A percentile compares a stretch with the other conserved stretches of the same genome.
phyloP scores from a whole-genome alignment of 1,140 invertebrate genomes.

The Oppia nitens region DNA sequence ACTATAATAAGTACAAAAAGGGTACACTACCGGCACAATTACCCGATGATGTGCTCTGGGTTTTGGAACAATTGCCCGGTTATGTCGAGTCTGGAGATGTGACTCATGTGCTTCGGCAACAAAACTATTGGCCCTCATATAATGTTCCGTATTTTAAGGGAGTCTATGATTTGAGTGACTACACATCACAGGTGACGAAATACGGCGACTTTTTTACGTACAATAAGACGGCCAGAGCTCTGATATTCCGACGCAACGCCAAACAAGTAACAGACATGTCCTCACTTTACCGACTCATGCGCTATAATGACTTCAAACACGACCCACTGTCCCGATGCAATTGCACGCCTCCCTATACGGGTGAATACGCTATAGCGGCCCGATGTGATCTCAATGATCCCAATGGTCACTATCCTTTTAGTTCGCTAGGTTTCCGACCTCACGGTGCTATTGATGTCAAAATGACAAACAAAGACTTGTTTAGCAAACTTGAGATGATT shows the following conservation, averaged over 20 bases:
- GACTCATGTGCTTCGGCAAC: conserved; percentile 43
- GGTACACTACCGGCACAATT: conserved; percentile 26
- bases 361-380: conserved; percentile 50
- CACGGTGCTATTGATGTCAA: conserved; percentile 49
- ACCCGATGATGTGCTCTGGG: conserved; percentile 43
- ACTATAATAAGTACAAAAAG: conserved; percentile 45
- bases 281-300: conserved; percentile 43
- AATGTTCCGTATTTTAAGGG: conserved; percentile 55
- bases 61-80: conserved; percentile 67
- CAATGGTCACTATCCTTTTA: conserved; percentile 46
- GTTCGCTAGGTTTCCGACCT: conserved; percentile 41
- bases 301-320: conserved; percentile 52
- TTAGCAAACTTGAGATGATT: conserved; percentile 35
- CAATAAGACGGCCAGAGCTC: conserved; percentile 42
- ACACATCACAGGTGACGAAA: conserved; percentile 35
- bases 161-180: conserved; percentile 41
- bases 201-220: conserved; percentile 55
- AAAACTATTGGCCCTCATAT: conserved; percentile 56
- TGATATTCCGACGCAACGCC: conserved; percentile 44
- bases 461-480: conserved; percentile 31
- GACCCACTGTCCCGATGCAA: conserved; percentile 49
- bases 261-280: conserved; percentile 35
- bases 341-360: conserved; percentile 51
- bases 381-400: conserved; percentile 48
- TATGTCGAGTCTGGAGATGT: conserved; percentile 39